Percentiles rank a stretch among this genome's conserved stretches.
phyloP scores from a whole-genome alignment of 2,113 vertebrate species.

The Corythaeola cristata region DNA sequence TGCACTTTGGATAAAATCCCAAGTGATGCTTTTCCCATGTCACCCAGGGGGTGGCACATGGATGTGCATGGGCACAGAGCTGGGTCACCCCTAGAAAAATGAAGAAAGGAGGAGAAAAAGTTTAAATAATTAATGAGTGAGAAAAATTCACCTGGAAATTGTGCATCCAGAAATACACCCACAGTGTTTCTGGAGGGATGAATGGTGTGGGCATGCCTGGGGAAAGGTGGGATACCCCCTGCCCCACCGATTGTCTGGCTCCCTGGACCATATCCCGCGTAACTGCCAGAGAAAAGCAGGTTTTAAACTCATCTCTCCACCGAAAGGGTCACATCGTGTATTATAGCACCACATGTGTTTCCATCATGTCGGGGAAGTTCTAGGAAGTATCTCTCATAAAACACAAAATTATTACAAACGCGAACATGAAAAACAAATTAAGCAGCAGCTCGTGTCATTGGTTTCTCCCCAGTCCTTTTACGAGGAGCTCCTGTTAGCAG shows the following conservation, averaged over 20 bases:
- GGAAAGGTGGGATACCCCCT: background rate
- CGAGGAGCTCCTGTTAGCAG: background rate
- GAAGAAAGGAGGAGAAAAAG: background rate
- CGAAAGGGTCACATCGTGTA: background rate
- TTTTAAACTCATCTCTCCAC: background rate
- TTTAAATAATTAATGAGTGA: background rate
- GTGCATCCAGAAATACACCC: background rate
- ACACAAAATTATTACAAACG: constrained; percentile 32
- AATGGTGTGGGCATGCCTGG: background rate
- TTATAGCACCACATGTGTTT: constrained; percentile 54
- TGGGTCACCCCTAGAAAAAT: background rate
- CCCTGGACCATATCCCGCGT: background rate
- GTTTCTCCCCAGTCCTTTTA: constrained; percentile 32
- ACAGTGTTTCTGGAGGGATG: background rate
- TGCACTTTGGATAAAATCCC: background rate
- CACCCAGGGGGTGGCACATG: fast-evolving
- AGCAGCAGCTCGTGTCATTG: background rate
- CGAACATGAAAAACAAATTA: constrained; percentile 54
- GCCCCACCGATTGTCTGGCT: background rate
- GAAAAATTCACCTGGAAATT: background rate
- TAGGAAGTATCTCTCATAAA: constrained; percentile 68
- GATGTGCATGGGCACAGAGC: background rate
- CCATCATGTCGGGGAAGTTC: constrained; percentile 41
- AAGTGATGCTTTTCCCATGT: fast-evolving
- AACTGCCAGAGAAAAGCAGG: background rate